Conservation (phyloP, 2,797 vertebrate species). For the Intellagama lesueurii region DNA sequence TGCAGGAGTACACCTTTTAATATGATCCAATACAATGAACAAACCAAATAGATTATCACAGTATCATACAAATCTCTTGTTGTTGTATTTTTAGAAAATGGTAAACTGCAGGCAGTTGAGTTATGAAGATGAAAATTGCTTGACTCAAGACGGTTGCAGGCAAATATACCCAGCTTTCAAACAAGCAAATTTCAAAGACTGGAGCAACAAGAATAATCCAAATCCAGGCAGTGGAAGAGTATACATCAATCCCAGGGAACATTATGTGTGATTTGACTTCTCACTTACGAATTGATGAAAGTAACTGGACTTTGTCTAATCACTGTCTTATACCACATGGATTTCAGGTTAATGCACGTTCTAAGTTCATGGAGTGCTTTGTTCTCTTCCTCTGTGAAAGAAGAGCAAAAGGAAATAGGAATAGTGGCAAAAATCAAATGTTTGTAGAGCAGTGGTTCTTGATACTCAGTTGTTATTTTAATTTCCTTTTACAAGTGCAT, state of each 20-base stretch:
- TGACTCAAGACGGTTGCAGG: conserved; percentile 64
- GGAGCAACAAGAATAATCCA: conserved; percentile 61
- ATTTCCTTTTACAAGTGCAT: conserved; percentile 45
- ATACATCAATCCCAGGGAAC: conserved; percentile 78
- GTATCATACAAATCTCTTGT: conserved; percentile 3
- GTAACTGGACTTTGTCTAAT: not conserved
- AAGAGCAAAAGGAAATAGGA: not conserved
- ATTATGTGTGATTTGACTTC: conserved; percentile 76
- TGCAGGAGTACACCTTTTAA: not conserved
- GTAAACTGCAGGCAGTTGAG: conserved; percentile 70
- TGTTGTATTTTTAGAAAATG: conserved; percentile 71
- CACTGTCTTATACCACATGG: not conserved
- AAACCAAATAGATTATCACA: not conserved
- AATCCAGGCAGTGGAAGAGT: conserved; percentile 57
- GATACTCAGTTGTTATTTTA: not conserved
- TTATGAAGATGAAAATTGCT: conserved; percentile 66
- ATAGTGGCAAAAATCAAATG: conserved; percentile 9
- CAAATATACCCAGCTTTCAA: conserved; percentile 69
- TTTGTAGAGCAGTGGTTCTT: conserved; percentile 40
- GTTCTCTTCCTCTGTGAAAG: not conserved
- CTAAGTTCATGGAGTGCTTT: conserved; percentile 2
- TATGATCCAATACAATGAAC: not conserved
- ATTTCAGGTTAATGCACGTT: not conserved
- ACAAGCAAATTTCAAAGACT: conserved; percentile 68
- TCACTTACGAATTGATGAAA: conserved; percentile 4